Conservation (phyloP, 1,140 invertebrate genomes). For the honey bee (Apis mellifera) region DNA sequence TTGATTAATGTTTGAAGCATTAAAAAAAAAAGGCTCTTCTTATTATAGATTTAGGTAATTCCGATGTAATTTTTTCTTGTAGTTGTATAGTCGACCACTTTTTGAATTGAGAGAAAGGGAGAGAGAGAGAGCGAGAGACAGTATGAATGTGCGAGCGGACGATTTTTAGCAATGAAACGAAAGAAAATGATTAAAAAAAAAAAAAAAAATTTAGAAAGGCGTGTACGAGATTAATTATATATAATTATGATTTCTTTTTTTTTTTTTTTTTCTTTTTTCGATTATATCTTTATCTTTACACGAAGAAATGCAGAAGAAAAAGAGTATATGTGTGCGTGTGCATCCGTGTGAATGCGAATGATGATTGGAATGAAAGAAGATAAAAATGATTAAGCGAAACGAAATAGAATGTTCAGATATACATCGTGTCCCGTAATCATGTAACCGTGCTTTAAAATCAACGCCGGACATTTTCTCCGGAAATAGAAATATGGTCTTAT, state of each 20-base stretch:
- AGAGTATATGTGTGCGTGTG: too few relatives aligned
- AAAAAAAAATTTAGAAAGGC: neutral
- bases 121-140: neutral
- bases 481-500: conserved; percentile 9
- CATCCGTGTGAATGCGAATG: neutral
- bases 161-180: neutral
- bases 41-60: conserved; percentile 52
- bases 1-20: conserved; percentile 54
- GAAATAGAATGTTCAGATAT: conserved; percentile 26
- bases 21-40: conserved; percentile 30
- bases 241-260: conserved; percentile 1
- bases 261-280: conserved; percentile 26
- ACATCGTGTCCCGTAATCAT: conserved; percentile 54
- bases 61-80: conserved; percentile 64
- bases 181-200: neutral
- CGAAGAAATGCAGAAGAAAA: too few relatives aligned
- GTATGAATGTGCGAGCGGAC: conserved; percentile 6
- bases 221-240: neutral
- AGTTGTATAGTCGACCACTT: conserved; percentile 48
- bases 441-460: conserved; percentile 51
- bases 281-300: conserved; percentile 50
- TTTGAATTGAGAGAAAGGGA: conserved; percentile 7
- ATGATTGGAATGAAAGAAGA: too few relatives aligned
- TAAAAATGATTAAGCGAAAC: neutral
- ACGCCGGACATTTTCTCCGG: conserved; percentile 32